Evolutionary conservation across 2,797 vertebrate genomes (phyloP).

Genomic region (Phrynocephalus guinanensis): DNA sequence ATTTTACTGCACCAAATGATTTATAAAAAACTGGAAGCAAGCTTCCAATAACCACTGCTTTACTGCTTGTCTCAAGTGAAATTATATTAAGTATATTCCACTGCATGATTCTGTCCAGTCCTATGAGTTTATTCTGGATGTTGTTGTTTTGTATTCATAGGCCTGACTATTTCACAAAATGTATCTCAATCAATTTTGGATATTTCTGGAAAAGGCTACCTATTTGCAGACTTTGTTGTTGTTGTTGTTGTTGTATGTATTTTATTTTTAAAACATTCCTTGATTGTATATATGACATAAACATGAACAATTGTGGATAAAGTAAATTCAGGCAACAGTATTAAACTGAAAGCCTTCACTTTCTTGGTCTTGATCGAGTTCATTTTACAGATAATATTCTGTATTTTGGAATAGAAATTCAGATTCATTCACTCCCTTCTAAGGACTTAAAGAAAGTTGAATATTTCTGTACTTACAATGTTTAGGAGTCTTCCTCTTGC

Average conservation of each 20-base stretch:
- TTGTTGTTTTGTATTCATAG: neutral
- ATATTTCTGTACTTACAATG: constrained; percentile 63
- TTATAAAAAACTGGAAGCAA: neutral
- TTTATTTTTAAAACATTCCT: neutral
- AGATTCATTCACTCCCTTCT: neutral
- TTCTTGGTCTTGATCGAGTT: neutral
- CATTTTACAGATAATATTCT: neutral
- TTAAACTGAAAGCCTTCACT: neutral
- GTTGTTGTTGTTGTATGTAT: neutral
- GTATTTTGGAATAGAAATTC: neutral
- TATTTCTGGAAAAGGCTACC: neutral
- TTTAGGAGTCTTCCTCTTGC: accelerated
- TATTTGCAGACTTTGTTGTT: neutral
- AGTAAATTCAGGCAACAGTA: neutral
- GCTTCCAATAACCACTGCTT: neutral
- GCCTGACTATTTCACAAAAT: neutral
- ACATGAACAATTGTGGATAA: neutral
- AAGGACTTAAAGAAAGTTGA: neutral
- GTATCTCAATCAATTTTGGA: neutral
- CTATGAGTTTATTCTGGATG: neutral
- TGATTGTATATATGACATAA: neutral
- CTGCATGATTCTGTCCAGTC: neutral
- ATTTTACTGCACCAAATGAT: neutral
- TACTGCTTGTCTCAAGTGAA: neutral
- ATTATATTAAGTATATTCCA: too few relatives aligned